Percentiles rank a stretch among this genome's conserved stretches.
Evolutionary conservation across 2,888 invertebrate genomes (phyloP).

Genomic region (Lochmaea crataegi): DNA sequence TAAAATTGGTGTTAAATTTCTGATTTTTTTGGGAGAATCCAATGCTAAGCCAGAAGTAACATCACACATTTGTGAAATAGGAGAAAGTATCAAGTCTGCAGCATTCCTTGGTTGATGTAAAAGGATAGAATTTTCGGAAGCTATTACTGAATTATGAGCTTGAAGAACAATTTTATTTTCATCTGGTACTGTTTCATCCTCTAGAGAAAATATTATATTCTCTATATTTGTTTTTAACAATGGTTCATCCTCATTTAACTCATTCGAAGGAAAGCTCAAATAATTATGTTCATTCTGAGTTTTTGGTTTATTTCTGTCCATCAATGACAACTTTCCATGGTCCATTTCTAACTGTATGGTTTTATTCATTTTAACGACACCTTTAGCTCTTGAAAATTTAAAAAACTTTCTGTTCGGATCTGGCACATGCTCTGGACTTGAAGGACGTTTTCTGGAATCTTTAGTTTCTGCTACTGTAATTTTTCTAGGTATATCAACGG

Average conservation of each 20-base stretch:
- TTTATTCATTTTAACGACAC: conserved; percentile 61
- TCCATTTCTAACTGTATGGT: conserved; percentile 62
- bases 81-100: conserved; percentile 62
- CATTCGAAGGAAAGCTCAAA: conserved; percentile 57
- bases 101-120: conserved; percentile 46
- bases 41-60: conserved; percentile 66
- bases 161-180: conserved; percentile 45
- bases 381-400: conserved; percentile 60
- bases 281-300: conserved; percentile 53
- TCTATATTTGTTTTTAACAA: conserved; percentile 45
- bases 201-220: conserved; percentile 60
- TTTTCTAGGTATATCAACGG: conserved; percentile 20
- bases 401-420: conserved; percentile 63
- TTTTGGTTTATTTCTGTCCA: conserved; percentile 42
- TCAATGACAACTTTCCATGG: conserved; percentile 57
- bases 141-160: conserved; percentile 50
- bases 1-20: conserved; percentile 56
- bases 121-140: conserved; percentile 55
- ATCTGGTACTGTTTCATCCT: conserved; percentile 46
- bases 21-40: conserved; percentile 66
- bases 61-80: conserved; percentile 67
- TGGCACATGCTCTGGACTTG: conserved; percentile 40
- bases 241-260: conserved; percentile 58
- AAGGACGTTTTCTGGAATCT: conserved; percentile 36
- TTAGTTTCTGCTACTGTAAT: conserved; percentile 18